phyloP scores from a whole-genome alignment of 2,888 invertebrate genomes.

The Beris morrisii region DNA sequence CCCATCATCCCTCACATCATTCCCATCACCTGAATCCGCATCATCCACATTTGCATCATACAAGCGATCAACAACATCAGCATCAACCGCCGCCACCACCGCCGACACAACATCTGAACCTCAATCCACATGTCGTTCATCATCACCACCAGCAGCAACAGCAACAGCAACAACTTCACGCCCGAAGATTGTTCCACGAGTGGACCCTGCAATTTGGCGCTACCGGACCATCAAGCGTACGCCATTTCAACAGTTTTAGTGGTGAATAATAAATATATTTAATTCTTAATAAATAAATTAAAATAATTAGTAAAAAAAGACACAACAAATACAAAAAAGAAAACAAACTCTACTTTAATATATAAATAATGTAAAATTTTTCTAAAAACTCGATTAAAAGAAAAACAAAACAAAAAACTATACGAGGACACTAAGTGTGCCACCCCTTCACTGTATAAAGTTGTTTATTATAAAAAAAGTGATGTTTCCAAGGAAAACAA shows the following conservation, averaged over 20 bases:
- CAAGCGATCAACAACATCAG: conserved; percentile 47
- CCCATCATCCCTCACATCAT: conserved; percentile 26
- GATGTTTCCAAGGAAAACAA: conserved; percentile 46
- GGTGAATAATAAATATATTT: conserved; percentile 49
- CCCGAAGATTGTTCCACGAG: conserved; percentile 56
- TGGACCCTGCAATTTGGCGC: conserved; percentile 57
- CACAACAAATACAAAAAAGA: background rate
- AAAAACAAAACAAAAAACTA: conserved; percentile 16
- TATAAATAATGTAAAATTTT: conserved; percentile 26
- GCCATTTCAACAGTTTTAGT: conserved; percentile 55
- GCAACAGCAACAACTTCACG: conserved; percentile 56
- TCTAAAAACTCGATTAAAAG: conserved; percentile 12
- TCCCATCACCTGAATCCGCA: conserved; percentile 49
- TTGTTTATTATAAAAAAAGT: conserved; percentile 46
- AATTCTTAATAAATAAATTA: conserved; percentile 20
- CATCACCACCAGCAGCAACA: conserved; percentile 56
- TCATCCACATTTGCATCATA: conserved; percentile 54
- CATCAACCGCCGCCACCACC: conserved; percentile 47
- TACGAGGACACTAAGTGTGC: conserved; percentile 32
- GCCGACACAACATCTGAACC: conserved; percentile 51
- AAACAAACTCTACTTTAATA: conserved; percentile 17
- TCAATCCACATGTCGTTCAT: conserved; percentile 54
- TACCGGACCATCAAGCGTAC: conserved; percentile 50
- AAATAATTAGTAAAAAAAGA: conserved; percentile 4
- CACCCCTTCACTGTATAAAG: conserved; percentile 26